Evolutionary conservation across 2,888 invertebrate genomes (phyloP).

Genomic region (Ophion obscuratus): DNA sequence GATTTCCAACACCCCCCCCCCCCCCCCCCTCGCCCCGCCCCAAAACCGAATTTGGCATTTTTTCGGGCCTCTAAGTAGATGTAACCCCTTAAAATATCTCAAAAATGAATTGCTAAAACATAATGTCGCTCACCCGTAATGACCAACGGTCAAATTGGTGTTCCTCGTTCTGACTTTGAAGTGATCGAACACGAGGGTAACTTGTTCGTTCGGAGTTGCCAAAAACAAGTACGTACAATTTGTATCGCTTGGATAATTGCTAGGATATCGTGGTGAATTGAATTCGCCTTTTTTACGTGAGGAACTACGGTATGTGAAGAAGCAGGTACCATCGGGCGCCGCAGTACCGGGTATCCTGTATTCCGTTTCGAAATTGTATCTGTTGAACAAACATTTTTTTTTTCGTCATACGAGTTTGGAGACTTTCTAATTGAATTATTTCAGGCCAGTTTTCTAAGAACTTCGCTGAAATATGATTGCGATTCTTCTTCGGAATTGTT

Average conservation of each 20-base stretch:
- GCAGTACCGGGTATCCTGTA: slow-evolving; percentile 97
- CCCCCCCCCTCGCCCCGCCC: no score
- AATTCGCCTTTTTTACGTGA: slow-evolving; percentile 95
- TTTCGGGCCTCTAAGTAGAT: no score
- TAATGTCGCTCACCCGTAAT: slow-evolving; percentile 87
- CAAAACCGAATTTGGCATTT: no score
- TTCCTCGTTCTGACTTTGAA: slow-evolving; percentile 94
- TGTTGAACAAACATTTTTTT: slow-evolving; percentile 58
- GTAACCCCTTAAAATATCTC: no score
- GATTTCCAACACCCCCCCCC: no score
- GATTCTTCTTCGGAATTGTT: no score
- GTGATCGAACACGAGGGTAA: slow-evolving; percentile 95
- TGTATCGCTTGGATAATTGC: slow-evolving; percentile 97
- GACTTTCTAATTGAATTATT: not conserved
- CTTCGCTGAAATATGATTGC: no score
- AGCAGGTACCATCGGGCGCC: slow-evolving; percentile 95
- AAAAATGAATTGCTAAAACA: not conserved
- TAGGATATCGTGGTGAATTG: slow-evolving; percentile 98
- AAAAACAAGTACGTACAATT: slow-evolving; percentile 97
- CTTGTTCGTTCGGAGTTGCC: slow-evolving; percentile 94
- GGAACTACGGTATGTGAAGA: slow-evolving; percentile 95
- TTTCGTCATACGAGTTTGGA: not conserved
- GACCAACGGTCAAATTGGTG: slow-evolving; percentile 90
- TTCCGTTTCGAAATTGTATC: slow-evolving; percentile 88
- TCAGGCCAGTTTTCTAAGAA: no score